Evolutionary conservation across 2,888 invertebrate species (phyloP).

Genomic region (Clivina fossor): DNA sequence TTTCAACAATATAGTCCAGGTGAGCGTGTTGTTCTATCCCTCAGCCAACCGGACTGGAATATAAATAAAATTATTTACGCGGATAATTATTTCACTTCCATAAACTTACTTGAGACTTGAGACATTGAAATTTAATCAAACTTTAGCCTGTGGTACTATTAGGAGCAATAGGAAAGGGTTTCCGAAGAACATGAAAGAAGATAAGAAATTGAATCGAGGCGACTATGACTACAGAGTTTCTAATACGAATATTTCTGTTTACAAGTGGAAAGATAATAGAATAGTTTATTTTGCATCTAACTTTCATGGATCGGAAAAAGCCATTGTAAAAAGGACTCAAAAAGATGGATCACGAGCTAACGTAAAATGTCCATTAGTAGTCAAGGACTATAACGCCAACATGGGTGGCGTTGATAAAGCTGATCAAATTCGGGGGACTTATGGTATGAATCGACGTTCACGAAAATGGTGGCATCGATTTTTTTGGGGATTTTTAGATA

Average conservation of each 20-base stretch:
- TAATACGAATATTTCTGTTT: constrained; percentile 22
- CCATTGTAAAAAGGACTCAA: constrained; percentile 36
- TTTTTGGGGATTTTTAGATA: constrained; percentile 41
- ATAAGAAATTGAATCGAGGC: constrained; percentile 38
- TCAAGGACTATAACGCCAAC: constrained; percentile 37
- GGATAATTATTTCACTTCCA: constrained; percentile 32
- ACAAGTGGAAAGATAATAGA: constrained; percentile 39
- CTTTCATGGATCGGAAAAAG: constrained; percentile 39
- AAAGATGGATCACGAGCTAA: constrained; percentile 35
- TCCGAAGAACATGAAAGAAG: too few species aligned
- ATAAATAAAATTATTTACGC: constrained; percentile 18
- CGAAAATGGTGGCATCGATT: constrained; percentile 44
- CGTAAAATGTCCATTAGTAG: constrained; percentile 36
- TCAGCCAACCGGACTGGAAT: constrained; percentile 37
- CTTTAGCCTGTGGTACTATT: too few species aligned
- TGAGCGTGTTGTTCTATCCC: constrained; percentile 38
- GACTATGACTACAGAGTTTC: constrained; percentile 35
- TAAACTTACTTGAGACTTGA: constrained; percentile 16
- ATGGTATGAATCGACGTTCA: constrained; percentile 35
- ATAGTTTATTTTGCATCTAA: constrained; percentile 36
- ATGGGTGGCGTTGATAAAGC: constrained; percentile 40
- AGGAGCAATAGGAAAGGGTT: too few species aligned
- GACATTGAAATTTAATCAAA: constrained; percentile 14
- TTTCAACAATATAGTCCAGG: constrained; percentile 39
- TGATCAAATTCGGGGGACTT: constrained; percentile 32